phyloP scores from a whole-genome alignment of 2,888 invertebrate genomes.

The Hypomecis atomaria region DNA sequence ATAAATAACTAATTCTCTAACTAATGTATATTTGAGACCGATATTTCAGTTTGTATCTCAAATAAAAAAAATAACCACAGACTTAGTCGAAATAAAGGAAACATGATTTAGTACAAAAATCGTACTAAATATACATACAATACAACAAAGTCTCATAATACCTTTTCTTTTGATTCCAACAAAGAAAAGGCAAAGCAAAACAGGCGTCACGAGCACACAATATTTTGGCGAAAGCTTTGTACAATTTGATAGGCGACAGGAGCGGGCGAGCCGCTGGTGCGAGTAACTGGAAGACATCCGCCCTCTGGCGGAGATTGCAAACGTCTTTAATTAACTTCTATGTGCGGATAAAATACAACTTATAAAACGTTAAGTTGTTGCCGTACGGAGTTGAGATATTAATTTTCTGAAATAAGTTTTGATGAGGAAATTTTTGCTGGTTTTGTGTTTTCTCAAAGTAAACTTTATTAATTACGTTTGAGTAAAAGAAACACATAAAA shows the following conservation, averaged over 20 bases:
- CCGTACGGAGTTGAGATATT: too few relatives aligned
- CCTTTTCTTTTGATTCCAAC: background rate
- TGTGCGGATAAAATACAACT: constrained; percentile 5
- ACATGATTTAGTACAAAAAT: background rate
- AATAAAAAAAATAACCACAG: too few relatives aligned
- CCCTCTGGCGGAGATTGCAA: constrained; percentile 15
- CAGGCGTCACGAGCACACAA: constrained; percentile 2
- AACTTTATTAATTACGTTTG: too few relatives aligned
- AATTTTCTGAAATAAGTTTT: too few relatives aligned
- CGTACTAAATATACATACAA: background rate
- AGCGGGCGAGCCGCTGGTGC: constrained; percentile 24
- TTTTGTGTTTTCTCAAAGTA: too few relatives aligned
- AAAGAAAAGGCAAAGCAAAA: background rate
- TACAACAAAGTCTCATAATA: background rate
- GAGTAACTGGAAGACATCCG: constrained; percentile 29
- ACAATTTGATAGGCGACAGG: background rate
- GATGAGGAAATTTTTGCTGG: too few relatives aligned
- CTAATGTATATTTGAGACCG: too few relatives aligned
- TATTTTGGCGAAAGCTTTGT: constrained; percentile 9
- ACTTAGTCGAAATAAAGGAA: too few relatives aligned
- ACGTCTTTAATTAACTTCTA: constrained; percentile 25
- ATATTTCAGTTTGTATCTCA: too few relatives aligned
- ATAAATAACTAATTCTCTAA: too few relatives aligned
- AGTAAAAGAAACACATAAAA: too few relatives aligned
- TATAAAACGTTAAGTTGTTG: background rate